These are phyloP conservation scores for Callaeas wilsoni DNA, from an alignment of 2,113 vertebrate species.

Conservation along the genomic window DNA sequence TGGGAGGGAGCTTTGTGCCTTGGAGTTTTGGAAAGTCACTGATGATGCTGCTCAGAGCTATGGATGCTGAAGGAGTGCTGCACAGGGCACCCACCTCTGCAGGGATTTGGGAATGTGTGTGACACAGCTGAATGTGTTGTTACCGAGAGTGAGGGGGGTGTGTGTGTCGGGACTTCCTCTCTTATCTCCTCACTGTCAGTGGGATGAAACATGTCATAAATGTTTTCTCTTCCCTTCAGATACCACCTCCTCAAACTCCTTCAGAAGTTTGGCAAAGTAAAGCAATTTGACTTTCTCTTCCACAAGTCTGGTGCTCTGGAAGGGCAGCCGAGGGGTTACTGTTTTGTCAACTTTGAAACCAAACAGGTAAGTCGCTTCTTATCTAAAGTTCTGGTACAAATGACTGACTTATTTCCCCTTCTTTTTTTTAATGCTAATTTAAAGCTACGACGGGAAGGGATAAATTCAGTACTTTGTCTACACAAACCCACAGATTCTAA, in stretches of 20 bases:
- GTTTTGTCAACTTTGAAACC: slow-evolving; percentile 98
- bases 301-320: slow-evolving; percentile 96
- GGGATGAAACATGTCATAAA: not conserved
- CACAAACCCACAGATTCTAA: not conserved
- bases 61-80: not conserved
- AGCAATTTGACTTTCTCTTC: slow-evolving; percentile 98
- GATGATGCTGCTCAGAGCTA: not conserved
- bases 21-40: not conserved
- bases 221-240: slow-evolving; percentile 58
- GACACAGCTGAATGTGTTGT: not conserved
- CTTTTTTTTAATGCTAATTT: not conserved
- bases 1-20: not conserved
- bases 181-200: not conserved
- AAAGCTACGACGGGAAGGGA: not conserved
- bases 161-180: not conserved
- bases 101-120: not conserved
- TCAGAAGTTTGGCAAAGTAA: slow-evolving; percentile 95
- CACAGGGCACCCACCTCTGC: not conserved
- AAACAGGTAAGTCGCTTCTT: slow-evolving; percentile 79
- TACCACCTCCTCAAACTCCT: slow-evolving; percentile 96
- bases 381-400: not conserved
- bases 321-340: slow-evolving; percentile 95
- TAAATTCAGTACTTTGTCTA: not conserved
- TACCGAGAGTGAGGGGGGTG: rapidly evolving
- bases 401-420: not conserved